Base-by-base conservation (phyloP, 2,888 invertebrate species). In the Drosophila austrosaltans region DNA sequence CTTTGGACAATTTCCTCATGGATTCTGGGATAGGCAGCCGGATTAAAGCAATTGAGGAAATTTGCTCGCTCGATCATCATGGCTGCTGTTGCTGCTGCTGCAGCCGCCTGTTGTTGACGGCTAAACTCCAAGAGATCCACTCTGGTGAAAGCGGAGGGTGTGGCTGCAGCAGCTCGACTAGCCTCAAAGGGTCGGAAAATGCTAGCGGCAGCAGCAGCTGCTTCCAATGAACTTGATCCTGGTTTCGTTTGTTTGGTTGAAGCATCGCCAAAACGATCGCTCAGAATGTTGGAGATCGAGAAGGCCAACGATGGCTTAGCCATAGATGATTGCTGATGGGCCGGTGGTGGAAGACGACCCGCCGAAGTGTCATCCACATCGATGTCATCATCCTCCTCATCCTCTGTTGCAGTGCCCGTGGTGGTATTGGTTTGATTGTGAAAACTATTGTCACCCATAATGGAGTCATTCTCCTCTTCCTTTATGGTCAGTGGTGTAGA, bases 1-100 rank as follows among this genome's bases (percentile, higher is more conserved):
- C 90, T 91, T 73, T 92, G 91, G 10, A 92, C 79, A 22, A 92
- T 92, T 74, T 92, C 92, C 71, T 92, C 92, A 57, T 92, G 92
- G 20, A 92, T 92, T 58, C 92, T 84, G 36, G 92, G 92, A 86
- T 92, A 92, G 22, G 92, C 90, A 6, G 90, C 90, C 10, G 92
- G 92, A 67, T 92, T 92, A 63, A 92, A 92, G 72, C 92, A 92
- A 65, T 92, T 92, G 0, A 92, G 81, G 40, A 92, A 91, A 69
- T 90, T 92, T n/a, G 92, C 91, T 2, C 92, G 89, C 69, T 92
- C 92, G 22, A 92, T 70, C 89, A 92, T 91, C 91, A 92, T 91
- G 7, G 92, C 92, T 0, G 92, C 92, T 1, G 92, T 91, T 20
- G 91, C 91, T 0, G 92, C 91, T 2, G 92, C 91, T 0, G 92